Evolutionary conservation across 1,140 invertebrate species (phyloP), one percentile per base, ranked within the genome.

Genomic region (Laupala kohalensis): DNA sequence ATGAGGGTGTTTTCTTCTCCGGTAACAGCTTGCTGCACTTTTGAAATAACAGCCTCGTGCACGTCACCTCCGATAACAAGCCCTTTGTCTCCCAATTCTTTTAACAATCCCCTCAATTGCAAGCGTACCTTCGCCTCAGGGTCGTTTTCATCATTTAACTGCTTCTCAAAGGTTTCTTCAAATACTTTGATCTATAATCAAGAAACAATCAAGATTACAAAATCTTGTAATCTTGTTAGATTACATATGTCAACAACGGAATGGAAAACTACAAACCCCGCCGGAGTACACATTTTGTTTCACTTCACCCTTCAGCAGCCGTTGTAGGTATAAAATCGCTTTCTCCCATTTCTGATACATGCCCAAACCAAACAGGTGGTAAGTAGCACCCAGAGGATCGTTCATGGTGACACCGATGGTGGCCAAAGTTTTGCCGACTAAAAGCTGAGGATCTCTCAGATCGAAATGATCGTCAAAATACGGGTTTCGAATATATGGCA

Each of bases 381-480:
- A 86, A 75, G 89, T 91, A 75, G 84, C 81, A 69, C 84, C 84
- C 25, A 91, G 74, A 73, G 82, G 75, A 76, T 87, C 83, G 69
- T 83, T 76, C 24, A 80, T 76, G 64, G 78, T 75, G 76, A 82
- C 83, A 12, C 86, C 87, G 75, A 87, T 85, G 77, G 84, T 86
- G 63, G 79, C 81, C 19, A 96, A 79, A 1, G 92, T 92, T 83
- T 96, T 96, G 5, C 93, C 94, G 64, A 90, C 81, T 29, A 93
- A 79, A 78, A 86, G 82, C 62, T 82, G 78, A 9, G 86, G 83
- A 75, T 93, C 86, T 71, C 79, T 84, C 4, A 94, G 79, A 81
- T 95, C 92, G 83, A 95, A 94, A 81, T 96, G 93, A 78, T 92
- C 89, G 82, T 97, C 94, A 81, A 89, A 90, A 79, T 84, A 91